These are phyloP conservation scores for Phyto melanocephala DNA, from an alignment of 2,888 invertebrate genomes.

Conservation along the genomic window DNA sequence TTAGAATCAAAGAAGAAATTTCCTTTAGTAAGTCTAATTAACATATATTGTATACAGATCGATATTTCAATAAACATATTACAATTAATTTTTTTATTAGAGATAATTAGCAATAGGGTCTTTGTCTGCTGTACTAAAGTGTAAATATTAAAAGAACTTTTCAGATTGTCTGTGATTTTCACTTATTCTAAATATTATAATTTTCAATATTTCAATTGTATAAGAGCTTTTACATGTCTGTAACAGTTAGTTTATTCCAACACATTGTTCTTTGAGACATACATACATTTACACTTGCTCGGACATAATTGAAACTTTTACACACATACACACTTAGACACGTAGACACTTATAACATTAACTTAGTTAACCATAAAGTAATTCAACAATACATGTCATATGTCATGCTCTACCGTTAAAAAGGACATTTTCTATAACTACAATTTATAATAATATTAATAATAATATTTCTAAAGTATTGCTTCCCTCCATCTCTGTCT, in stretches of 20 bases:
- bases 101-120: too few species aligned
- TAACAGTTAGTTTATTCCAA: not conserved
- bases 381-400: slow-evolving; percentile 61
- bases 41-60: too few species aligned
- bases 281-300: not conserved
- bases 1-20: too few species aligned
- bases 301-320: not conserved
- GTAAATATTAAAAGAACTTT: not conserved
- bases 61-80: too few species aligned
- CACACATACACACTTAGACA: not conserved
- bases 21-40: too few species aligned
- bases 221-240: not conserved
- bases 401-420: slow-evolving; percentile 55
- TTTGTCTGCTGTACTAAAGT: too few species aligned
- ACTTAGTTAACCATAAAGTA: slow-evolving; percentile 50
- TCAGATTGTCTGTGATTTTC: not conserved
- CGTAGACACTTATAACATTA: slow-evolving; percentile 12
- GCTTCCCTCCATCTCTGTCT: not conserved
- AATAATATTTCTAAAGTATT: slow-evolving; percentile 31
- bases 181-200: not conserved
- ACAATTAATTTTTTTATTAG: too few species aligned
- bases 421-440: slow-evolving; percentile 31
- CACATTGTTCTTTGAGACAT: not conserved
- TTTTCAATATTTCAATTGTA: not conserved
- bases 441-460: slow-evolving; percentile 23